Percentiles rank a stretch among this genome's conserved stretches.
phyloP scores from a whole-genome alignment of 2,113 vertebrate species.

The Notarius lentiginosus region DNA sequence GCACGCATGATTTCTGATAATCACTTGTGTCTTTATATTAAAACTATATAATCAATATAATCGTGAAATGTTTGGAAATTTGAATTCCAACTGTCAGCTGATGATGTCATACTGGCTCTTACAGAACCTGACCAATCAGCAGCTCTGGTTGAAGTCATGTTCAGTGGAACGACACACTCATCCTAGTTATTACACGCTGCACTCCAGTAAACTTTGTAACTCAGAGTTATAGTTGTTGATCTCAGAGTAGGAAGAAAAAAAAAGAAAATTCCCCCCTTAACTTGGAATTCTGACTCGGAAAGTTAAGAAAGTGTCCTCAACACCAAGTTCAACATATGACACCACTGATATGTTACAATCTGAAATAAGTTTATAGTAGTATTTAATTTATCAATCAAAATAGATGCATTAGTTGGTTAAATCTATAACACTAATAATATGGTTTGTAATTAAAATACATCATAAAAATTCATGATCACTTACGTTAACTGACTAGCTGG shows the following conservation, averaged over 20 bases:
- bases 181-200: neutral
- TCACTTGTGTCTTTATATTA: no score
- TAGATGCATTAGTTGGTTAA: neutral
- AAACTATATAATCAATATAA: no score
- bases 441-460: neutral
- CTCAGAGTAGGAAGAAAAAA: neutral
- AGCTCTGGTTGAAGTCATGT: neutral
- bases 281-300: no score
- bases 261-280: neutral
- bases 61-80: no score
- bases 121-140: neutral
- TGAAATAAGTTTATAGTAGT: no score
- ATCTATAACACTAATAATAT: neutral
- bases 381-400: neutral
- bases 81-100: no score
- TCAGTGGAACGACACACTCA: neutral
- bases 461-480: neutral
- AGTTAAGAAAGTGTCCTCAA: no score
- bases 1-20: no score
- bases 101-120: no score
- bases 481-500: no score
- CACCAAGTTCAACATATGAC: no score
- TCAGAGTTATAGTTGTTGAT: neutral
- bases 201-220: neutral
- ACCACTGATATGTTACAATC: no score